phyloP scores from a whole-genome alignment of 2,113 vertebrate species.

The Plecturocebus donacophilus region DNA sequence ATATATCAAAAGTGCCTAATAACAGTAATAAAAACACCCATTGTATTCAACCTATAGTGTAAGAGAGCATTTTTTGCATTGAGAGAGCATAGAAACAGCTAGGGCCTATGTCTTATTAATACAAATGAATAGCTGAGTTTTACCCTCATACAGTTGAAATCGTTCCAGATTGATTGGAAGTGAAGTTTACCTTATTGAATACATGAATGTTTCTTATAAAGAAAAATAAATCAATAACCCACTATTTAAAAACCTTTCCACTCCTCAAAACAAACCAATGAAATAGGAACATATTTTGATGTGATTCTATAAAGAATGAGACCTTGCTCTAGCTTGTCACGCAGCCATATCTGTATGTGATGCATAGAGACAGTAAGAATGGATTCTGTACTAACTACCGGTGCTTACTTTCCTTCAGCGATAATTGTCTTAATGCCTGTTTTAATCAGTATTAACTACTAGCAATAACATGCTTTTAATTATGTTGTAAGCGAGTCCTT shows the following conservation, averaged over 20 bases:
- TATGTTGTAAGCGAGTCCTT: conserved; percentile 93
- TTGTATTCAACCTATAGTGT: not conserved
- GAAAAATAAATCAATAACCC: not conserved
- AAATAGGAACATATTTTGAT: conserved; percentile 51
- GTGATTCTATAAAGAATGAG: not conserved
- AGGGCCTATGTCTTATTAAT: not conserved
- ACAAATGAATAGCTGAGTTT: not conserved
- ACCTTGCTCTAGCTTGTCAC: conserved; percentile 58
- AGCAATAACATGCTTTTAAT: conserved; percentile 98
- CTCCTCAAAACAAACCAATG: conserved; percentile 41
- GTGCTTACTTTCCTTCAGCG: conserved; percentile 90
- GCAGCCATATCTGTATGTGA: conserved; percentile 65
- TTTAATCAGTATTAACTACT: conserved; percentile 96
- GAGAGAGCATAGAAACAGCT: not conserved
- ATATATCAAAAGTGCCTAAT: not conserved
- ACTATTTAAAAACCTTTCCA: not conserved
- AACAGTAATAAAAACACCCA: not conserved
- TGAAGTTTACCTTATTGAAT: not conserved
- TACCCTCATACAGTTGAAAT: not conserved
- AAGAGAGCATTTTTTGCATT: not conserved
- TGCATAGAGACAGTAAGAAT: conserved; percentile 78
- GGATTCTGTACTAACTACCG: conserved; percentile 83
- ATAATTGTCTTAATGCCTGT: conserved; percentile 93
- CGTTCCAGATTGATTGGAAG: not conserved
- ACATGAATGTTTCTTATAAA: accelerated